Conservation (phyloP, 2,113 vertebrate genomes). For the Danionella cerebrum region DNA sequence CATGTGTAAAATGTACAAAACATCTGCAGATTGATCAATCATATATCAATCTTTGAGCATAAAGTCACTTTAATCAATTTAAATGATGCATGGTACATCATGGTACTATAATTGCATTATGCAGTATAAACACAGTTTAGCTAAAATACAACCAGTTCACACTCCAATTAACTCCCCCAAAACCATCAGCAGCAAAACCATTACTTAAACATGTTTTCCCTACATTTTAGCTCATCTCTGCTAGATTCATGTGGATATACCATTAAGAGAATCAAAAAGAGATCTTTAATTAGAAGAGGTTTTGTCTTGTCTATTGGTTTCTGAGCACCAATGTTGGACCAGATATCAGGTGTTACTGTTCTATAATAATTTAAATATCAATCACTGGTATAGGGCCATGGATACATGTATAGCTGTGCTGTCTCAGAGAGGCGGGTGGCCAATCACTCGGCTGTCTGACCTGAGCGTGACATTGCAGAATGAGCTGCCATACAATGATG, state of each 20-base stretch:
- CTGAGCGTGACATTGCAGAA: constrained; percentile 1
- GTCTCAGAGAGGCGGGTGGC: background rate
- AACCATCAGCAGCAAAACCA: background rate
- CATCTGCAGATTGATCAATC: too few species aligned
- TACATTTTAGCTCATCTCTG: background rate
- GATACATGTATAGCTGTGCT: constrained; percentile 2
- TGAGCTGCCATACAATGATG: constrained; percentile 4
- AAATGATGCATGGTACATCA: too few species aligned
- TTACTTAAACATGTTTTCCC: background rate
- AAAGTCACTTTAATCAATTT: too few species aligned
- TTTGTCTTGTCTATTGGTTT: constrained; percentile 22
- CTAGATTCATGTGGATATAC: constrained; percentile 19
- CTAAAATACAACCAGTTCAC: too few species aligned
- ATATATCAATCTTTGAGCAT: too few species aligned
- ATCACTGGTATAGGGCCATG: constrained; percentile 23
- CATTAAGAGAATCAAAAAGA: constrained; percentile 23
- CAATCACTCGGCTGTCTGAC: background rate
- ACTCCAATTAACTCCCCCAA: background rate
- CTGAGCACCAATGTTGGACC: constrained; percentile 32
- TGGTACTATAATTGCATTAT: too few species aligned
- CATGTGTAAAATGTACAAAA: too few species aligned
- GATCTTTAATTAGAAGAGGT: constrained; percentile 22
- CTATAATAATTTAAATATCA: constrained; percentile 39
- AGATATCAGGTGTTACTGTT: constrained; percentile 25
- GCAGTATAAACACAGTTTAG: too few species aligned